These are phyloP conservation scores for Atta colombica DNA, from an alignment of 1,140 invertebrate genomes.

Conservation along the genomic window DNA sequence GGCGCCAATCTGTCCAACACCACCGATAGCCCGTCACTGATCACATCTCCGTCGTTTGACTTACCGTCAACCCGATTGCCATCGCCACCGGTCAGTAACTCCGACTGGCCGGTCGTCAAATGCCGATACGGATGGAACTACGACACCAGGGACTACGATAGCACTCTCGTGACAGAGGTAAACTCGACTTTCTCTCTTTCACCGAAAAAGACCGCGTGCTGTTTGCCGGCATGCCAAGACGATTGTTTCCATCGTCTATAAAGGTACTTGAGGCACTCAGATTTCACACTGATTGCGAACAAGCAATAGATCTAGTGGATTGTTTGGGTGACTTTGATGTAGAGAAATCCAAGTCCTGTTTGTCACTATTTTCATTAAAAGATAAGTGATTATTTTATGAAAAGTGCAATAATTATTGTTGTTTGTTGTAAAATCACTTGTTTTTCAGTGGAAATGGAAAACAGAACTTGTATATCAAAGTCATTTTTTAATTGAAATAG, in stretches of 20 bases:
- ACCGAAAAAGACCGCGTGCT: background rate
- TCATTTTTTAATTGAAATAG: too few relatives aligned
- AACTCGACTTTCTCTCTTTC: conserved; percentile 79
- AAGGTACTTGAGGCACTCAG: conserved; percentile 19
- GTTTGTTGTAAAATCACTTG: too few relatives aligned
- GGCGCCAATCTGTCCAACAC: conserved; percentile 62
- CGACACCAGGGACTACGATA: conserved; percentile 86
- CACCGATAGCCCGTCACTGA: conserved; percentile 38
- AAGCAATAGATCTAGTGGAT: conserved; percentile 28
- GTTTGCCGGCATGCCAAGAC: background rate
- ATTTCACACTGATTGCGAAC: conserved; percentile 33
- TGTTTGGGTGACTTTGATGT: background rate
- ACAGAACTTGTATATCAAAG: too few relatives aligned
- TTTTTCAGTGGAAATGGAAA: too few relatives aligned
- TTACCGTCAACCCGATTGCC: conserved; percentile 71
- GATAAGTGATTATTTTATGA: background rate
- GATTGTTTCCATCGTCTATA: background rate
- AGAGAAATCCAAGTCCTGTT: background rate
- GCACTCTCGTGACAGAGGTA: conserved; percentile 88
- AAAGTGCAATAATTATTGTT: background rate
- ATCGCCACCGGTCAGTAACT: conserved; percentile 80
- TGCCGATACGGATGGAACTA: conserved; percentile 87
- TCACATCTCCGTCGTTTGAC: conserved; percentile 61
- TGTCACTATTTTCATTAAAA: background rate
- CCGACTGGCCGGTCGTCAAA: conserved; percentile 81